phyloP scores from a whole-genome alignment of 2,113 vertebrate species.

The Origma solitaria region DNA sequence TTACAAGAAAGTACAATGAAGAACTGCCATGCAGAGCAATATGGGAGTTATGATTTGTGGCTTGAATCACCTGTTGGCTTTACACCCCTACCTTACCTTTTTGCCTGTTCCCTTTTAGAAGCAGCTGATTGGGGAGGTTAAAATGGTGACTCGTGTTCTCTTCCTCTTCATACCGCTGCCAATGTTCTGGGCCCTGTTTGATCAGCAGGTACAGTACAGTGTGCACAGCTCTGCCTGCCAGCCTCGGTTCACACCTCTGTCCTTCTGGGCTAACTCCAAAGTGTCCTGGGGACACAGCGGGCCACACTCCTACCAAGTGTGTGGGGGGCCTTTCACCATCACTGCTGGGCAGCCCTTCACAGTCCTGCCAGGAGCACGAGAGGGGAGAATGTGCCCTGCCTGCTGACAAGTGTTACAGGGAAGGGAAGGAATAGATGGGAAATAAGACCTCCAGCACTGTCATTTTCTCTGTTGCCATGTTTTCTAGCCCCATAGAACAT shows the following conservation, averaged over 20 bases:
- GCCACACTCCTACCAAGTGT: not conserved
- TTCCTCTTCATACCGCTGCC: conserved; percentile 93
- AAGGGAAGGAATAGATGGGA: not conserved
- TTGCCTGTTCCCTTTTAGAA: conserved; percentile 71
- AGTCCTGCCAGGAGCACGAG: not conserved
- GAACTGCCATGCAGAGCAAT: not conserved
- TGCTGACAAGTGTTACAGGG: not conserved
- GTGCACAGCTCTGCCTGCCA: not conserved
- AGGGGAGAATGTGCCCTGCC: not conserved
- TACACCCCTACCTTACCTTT: not conserved
- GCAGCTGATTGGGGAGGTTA: conserved; percentile 87
- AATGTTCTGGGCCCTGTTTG: conserved; percentile 99
- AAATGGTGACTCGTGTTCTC: conserved; percentile 88
- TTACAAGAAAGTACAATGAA: not conserved
- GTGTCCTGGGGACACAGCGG: not conserved
- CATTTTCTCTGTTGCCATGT: not conserved
- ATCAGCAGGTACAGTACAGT: conserved; percentile 86
- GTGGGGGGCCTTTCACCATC: not conserved
- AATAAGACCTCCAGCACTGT: not conserved
- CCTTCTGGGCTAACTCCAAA: not conserved
- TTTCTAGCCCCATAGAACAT: not conserved
- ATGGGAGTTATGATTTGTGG: not conserved
- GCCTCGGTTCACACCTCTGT: not conserved
- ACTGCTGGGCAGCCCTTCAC: not conserved
- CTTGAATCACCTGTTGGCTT: not conserved